Percentiles rank a stretch among this genome's conserved stretches.
Evolutionary conservation across 2,797 vertebrate species (phyloP).

Genomic region (Pseudochaenichthys georgianus): DNA sequence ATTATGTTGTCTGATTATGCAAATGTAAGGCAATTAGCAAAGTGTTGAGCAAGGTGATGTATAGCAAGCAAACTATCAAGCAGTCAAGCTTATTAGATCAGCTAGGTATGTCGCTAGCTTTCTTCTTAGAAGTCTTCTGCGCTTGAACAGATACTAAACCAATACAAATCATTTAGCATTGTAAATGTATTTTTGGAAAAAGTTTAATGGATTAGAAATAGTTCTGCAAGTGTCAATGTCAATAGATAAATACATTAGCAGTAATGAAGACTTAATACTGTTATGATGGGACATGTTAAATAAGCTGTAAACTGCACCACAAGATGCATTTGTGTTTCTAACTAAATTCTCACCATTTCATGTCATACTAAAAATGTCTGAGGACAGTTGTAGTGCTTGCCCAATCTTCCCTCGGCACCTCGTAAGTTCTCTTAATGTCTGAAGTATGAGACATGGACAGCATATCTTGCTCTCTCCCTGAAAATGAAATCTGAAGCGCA

Average conservation of each 20-base stretch:
- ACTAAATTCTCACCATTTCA: neutral
- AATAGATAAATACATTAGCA: neutral
- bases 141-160: neutral
- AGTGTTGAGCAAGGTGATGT: neutral
- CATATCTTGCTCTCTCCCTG: slow-evolving; percentile 8
- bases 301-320: neutral
- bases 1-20: neutral
- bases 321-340: neutral
- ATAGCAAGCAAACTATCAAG: neutral
- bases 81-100: neutral
- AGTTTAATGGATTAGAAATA: neutral
- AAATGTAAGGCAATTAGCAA: neutral
- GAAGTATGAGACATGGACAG: slow-evolving; percentile 17
- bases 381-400: neutral
- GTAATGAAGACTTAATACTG: neutral
- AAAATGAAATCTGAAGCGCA: slow-evolving; percentile 44
- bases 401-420: slow-evolving; percentile 14
- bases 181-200: neutral
- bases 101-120: neutral
- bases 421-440: slow-evolving; percentile 9
- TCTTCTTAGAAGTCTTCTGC: neutral
- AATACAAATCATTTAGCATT: neutral
- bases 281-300: neutral
- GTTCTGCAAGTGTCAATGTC: neutral
- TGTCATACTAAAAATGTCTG: slow-evolving; percentile 4